Percentiles rank a stretch among this genome's conserved stretches.
Evolutionary conservation across 2,888 invertebrate species (phyloP).

Genomic region (Ethmia dodecea): DNA sequence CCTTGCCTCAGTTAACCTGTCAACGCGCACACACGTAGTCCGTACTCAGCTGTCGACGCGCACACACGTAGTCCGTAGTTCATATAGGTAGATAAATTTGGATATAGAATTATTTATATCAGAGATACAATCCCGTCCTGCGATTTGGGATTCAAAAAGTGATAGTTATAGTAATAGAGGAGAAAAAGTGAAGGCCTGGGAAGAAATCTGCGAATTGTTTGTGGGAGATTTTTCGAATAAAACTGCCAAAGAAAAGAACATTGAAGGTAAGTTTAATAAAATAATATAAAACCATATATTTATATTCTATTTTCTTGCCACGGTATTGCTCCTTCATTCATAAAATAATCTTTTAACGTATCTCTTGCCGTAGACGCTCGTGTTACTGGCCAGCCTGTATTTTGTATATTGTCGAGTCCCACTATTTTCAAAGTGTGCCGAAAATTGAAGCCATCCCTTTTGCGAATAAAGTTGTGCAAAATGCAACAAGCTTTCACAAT

Average conservation of each 20-base stretch:
- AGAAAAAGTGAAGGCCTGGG: constrained; percentile 24
- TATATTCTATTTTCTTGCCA: constrained; percentile 25
- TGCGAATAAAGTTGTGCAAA: constrained; percentile 11
- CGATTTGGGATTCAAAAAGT: constrained; percentile 25
- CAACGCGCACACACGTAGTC: no score
- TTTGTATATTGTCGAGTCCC: constrained; percentile 21
- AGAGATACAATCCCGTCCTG: constrained; percentile 23
- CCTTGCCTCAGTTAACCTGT: no score
- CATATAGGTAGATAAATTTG: no score
- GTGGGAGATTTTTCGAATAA: constrained; percentile 19
- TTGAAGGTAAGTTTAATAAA: constrained; percentile 25
- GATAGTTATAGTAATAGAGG: constrained; percentile 22
- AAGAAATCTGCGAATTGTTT: constrained; percentile 25
- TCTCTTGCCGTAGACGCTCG: constrained; percentile 21
- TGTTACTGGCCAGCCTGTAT: constrained; percentile 17
- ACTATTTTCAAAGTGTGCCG: constrained; percentile 19
- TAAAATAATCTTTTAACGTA: constrained; percentile 24
- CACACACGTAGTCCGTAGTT: no score
- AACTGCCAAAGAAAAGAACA: constrained; percentile 24
- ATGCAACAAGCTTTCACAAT: constrained; percentile 12
- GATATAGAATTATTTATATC: no score
- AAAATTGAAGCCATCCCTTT: constrained; percentile 18
- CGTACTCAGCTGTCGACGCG: no score
- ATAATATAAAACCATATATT: no score
- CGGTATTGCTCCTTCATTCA: constrained; percentile 23